Evolutionary conservation across 2,797 vertebrate genomes (phyloP).

Genomic region (Pseudopleuronectes americanus): DNA sequence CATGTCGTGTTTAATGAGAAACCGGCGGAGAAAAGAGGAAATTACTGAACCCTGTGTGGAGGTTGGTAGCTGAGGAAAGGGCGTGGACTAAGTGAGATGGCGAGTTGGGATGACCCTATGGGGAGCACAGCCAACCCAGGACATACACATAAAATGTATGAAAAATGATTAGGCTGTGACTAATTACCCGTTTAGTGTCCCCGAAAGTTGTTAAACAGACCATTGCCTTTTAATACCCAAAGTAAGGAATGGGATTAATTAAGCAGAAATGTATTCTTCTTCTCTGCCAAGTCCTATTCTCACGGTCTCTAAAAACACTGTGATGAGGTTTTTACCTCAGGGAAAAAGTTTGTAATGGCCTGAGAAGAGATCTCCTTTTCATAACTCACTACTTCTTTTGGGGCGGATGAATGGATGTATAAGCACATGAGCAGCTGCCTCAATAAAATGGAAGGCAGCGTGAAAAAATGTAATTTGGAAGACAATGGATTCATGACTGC

Average conservation of each 20-base stretch:
- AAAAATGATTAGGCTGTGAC: conserved; percentile 87
- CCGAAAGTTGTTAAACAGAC: conserved; percentile 87
- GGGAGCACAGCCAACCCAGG: conserved; percentile 67
- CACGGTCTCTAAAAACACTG: conserved; percentile 71
- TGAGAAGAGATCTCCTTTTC: conserved; percentile 70
- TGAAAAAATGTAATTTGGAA: conserved; percentile 38
- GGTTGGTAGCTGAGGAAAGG: conserved; percentile 45
- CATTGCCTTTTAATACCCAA: conserved; percentile 87
- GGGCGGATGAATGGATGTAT: conserved; percentile 65
- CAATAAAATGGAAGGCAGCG: conserved; percentile 49
- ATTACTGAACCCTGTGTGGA: conserved; percentile 53
- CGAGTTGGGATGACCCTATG: conserved; percentile 63
- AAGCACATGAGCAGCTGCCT: conserved; percentile 54
- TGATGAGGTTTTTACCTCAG: conserved; percentile 73
- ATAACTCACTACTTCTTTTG: conserved; percentile 58
- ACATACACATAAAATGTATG: conserved; percentile 85
- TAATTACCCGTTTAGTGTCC: conserved; percentile 87
- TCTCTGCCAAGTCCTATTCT: conserved; percentile 79
- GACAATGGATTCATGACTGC: conserved; percentile 49
- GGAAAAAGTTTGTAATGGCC: conserved; percentile 76
- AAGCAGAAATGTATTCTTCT: conserved; percentile 86
- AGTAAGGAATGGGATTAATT: conserved; percentile 86
- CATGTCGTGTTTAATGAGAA: conserved; percentile 51
- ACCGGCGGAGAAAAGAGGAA: conserved; percentile 45
- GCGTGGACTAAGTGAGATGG: conserved; percentile 56